These are phyloP conservation scores for Rhabditophanes sp. DNA, from an alignment of 2,888 invertebrate genomes.

Conservation along the genomic window DNA sequence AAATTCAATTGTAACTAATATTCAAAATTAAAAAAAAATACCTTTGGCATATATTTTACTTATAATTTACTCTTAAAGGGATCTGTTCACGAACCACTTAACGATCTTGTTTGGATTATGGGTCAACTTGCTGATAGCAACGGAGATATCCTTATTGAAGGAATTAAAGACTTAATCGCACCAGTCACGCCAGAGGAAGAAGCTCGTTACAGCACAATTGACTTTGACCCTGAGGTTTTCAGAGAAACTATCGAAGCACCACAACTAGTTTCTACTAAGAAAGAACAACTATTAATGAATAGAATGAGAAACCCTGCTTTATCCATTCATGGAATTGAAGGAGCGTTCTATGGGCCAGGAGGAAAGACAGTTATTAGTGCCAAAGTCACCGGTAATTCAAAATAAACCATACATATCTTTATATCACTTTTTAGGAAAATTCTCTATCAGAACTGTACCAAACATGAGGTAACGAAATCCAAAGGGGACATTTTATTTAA, in stretches of 20 bases:
- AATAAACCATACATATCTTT: too few species aligned
- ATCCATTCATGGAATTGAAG: slow-evolving; percentile 87
- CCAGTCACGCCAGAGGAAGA: slow-evolving; percentile 47
- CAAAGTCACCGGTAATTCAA: slow-evolving; percentile 67
- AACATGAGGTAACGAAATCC: too few species aligned
- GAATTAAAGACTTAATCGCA: slow-evolving; percentile 66
- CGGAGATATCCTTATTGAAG: slow-evolving; percentile 60
- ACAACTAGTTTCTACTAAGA: slow-evolving; percentile 52
- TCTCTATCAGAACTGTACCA: slow-evolving; percentile 89
- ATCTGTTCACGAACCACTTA: slow-evolving; percentile 62
- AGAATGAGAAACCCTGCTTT: slow-evolving; percentile 85
- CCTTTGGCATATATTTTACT: too few species aligned
- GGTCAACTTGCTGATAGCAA: slow-evolving; percentile 66
- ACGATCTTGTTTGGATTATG: slow-evolving; percentile 72
- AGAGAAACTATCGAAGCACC: slow-evolving; percentile 7
- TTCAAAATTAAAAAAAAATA: not conserved
- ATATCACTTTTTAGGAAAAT: slow-evolving; percentile 85
- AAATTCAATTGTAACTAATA: too few species aligned
- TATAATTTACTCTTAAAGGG: too few species aligned
- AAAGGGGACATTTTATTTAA: too few species aligned
- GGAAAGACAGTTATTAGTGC: slow-evolving; percentile 79
- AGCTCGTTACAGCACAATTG: slow-evolving; percentile 62
- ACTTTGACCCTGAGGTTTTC: slow-evolving; percentile 57
- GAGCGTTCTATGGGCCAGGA: slow-evolving; percentile 76
- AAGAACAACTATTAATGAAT: slow-evolving; percentile 68